These are phyloP conservation scores for Ophion slaviceki DNA, from an alignment of 2,888 invertebrate genomes.

Conservation along the genomic window DNA sequence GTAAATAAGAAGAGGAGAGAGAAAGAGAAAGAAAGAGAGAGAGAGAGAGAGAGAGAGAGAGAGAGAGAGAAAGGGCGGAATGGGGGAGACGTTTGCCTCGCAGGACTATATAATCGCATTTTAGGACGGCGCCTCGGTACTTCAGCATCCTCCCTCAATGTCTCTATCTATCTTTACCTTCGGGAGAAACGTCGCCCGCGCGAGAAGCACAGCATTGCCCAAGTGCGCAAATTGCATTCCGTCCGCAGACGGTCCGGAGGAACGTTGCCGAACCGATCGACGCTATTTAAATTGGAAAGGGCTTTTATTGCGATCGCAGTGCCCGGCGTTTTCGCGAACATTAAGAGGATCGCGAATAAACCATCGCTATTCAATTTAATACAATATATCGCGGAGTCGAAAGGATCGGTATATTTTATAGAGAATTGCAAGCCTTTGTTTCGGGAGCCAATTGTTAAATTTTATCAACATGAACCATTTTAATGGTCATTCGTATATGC, in stretches of 20 bases:
- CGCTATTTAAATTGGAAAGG: constrained; percentile 68
- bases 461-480: too few relatives aligned
- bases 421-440: too few relatives aligned
- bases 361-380: neutral
- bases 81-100: constrained; percentile 27
- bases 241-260: constrained; percentile 65
- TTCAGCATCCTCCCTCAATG: constrained; percentile 19
- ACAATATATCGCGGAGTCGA: neutral
- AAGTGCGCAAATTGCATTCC: constrained; percentile 73
- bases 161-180: constrained; percentile 8
- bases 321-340: constrained; percentile 42
- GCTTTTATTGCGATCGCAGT: constrained; percentile 57
- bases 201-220: constrained; percentile 60
- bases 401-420: neutral
- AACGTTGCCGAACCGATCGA: constrained; percentile 64
- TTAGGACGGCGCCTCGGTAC: constrained; percentile 57
- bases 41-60: neutral
- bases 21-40: neutral
- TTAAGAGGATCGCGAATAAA: constrained; percentile 43
- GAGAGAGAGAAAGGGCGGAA: neutral
- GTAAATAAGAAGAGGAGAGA: neutral
- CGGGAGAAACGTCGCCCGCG: constrained; percentile 51
- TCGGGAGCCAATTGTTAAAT: too few relatives aligned
- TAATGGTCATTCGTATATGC: too few relatives aligned
- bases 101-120: constrained; percentile 70